phyloP scores from a whole-genome alignment of 2,113 vertebrate species.

The Neodontobutis hainanensis region DNA sequence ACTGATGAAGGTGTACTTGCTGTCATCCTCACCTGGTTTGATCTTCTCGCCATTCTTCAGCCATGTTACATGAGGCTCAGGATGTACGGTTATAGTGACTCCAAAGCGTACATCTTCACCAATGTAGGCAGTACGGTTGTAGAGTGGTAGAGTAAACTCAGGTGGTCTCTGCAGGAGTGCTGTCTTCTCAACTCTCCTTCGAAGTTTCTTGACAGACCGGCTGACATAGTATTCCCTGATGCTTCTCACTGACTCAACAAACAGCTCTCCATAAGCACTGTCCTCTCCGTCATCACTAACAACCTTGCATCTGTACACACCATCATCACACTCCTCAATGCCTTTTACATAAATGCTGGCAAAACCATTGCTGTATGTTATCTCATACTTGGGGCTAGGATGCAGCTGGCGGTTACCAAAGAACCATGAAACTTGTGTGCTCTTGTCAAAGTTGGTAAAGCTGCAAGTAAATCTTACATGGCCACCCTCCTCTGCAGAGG shows the following conservation, averaged over 20 bases:
- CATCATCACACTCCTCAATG: constrained; percentile 90
- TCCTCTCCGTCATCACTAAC: constrained; percentile 93
- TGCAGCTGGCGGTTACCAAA: constrained; percentile 91
- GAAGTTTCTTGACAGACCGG: constrained; percentile 89
- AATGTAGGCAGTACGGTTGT: constrained; percentile 89
- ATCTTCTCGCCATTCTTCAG: constrained; percentile 95
- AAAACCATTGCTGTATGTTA: constrained; percentile 89
- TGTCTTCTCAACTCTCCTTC: constrained; percentile 86
- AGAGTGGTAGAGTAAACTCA: constrained; percentile 96
- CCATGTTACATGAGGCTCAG: constrained; percentile 94
- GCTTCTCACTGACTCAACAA: constrained; percentile 92
- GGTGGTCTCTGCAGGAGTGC: constrained; percentile 91
- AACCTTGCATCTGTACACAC: constrained; percentile 94
- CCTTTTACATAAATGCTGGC: constrained; percentile 96
- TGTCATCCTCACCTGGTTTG: constrained; percentile 87
- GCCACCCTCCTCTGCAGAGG: constrained; percentile 88
- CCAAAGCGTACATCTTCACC: constrained; percentile 96
- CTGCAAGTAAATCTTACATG: constrained; percentile 89
- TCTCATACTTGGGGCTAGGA: constrained; percentile 92
- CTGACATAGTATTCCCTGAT: constrained; percentile 87
- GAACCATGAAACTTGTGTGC: constrained; percentile 94
- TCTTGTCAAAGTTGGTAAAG: constrained; percentile 90
- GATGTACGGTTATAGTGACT: constrained; percentile 97
- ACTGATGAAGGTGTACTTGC: constrained; percentile 92
- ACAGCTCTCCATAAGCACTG: constrained; percentile 92